Percentiles rank a stretch among this genome's conserved stretches.
Conservation (phyloP, 2,797 vertebrate genomes). For the Kryptolebias ocellatus region DNA sequence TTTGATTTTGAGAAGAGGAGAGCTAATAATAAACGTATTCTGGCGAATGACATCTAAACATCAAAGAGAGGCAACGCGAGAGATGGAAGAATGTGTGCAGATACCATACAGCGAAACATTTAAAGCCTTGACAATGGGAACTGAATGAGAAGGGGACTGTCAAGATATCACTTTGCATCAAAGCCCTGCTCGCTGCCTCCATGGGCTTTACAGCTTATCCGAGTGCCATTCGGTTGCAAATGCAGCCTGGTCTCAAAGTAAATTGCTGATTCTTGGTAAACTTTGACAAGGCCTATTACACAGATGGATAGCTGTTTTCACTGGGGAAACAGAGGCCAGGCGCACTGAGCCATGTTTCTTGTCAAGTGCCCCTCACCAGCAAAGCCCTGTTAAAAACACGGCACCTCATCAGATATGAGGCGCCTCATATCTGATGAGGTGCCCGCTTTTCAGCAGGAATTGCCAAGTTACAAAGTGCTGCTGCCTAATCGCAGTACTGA, state of each 20-base stretch:
- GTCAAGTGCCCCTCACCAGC: constrained; percentile 42
- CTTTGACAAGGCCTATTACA: constrained; percentile 76
- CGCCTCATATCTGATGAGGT: constrained; percentile 46
- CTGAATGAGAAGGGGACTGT: constrained; percentile 43
- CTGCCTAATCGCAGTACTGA: constrained; percentile 34
- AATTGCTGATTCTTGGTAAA: constrained; percentile 70
- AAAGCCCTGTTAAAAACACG: constrained; percentile 39
- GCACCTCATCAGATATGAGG: constrained; percentile 22
- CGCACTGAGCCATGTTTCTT: constrained; percentile 27
- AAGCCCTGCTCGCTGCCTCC: constrained; percentile 42
- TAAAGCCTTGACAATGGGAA: constrained; percentile 33
- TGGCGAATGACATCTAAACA: constrained; percentile 27
- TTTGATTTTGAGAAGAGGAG: neutral
- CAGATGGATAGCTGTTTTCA: constrained; percentile 67
- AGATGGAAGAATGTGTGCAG: constrained; percentile 25
- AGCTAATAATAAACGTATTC: constrained; percentile 26
- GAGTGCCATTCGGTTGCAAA: constrained; percentile 46
- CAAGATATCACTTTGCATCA: constrained; percentile 48
- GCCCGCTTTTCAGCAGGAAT: constrained; percentile 24
- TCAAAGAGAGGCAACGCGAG: neutral
- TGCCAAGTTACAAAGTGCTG: constrained; percentile 21
- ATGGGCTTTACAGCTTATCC: constrained; percentile 59
- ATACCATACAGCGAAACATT: constrained; percentile 21
- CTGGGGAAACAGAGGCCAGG: constrained; percentile 38
- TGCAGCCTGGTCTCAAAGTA: constrained; percentile 49